These are phyloP conservation scores for Pristionchus japonicus DNA, from an alignment of 2,888 invertebrate species.

Conservation along the genomic window DNA sequence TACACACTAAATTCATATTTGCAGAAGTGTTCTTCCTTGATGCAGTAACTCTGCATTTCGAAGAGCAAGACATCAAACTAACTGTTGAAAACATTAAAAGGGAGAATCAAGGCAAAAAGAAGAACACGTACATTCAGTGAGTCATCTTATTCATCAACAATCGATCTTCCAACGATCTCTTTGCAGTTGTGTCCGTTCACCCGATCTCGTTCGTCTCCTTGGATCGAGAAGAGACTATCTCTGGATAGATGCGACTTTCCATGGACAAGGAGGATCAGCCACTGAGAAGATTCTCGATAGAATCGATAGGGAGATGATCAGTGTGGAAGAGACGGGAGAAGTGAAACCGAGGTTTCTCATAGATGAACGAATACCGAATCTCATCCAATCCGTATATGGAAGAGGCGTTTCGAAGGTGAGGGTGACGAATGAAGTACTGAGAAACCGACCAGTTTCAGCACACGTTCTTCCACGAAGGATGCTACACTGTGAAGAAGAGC, in stretches of 20 bases:
- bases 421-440: not conserved
- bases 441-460: not conserved
- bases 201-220: not conserved
- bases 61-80: not conserved
- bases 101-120: not conserved
- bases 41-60: constrained; percentile 2
- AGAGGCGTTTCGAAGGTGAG: not conserved
- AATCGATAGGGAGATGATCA: not conserved
- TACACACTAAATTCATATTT: not conserved
- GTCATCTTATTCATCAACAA: not conserved
- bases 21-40: not conserved
- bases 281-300: not conserved
- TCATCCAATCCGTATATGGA: not conserved
- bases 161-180: not conserved
- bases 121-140: not conserved
- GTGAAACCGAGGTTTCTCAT: not conserved
- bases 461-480: not conserved
- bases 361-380: not conserved
- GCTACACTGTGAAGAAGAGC: not conserved
- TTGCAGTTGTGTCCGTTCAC: not conserved
- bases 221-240: not conserved
- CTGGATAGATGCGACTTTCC: not conserved
- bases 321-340: not conserved
- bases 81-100: not conserved
- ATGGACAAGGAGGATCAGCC: not conserved